Conservation (phyloP, 2,797 vertebrate species). For the Anguilla pacifica region DNA sequence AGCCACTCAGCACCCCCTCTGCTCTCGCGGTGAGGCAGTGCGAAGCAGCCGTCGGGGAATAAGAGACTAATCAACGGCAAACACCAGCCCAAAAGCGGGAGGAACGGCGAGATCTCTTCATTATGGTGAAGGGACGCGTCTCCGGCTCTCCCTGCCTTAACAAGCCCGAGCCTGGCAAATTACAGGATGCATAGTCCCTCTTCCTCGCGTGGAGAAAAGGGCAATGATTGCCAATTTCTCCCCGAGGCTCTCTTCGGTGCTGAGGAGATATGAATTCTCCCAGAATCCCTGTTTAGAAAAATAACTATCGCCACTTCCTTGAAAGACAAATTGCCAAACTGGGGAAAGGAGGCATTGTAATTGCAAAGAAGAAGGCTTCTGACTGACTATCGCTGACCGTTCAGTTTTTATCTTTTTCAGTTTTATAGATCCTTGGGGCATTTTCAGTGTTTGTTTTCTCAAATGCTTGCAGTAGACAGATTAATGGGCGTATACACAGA, state of each 20-base stretch:
- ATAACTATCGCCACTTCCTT: background rate
- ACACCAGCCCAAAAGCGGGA: background rate
- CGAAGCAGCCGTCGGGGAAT: background rate
- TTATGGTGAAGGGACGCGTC: background rate
- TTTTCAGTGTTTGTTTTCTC: background rate
- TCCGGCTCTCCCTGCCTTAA: background rate
- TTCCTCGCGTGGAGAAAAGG: background rate
- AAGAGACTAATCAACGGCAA: background rate
- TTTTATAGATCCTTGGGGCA: background rate
- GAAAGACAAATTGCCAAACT: background rate
- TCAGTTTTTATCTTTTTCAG: background rate
- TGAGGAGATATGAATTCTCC: background rate
- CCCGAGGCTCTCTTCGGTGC: background rate
- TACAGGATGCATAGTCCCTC: background rate
- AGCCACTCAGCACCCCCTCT: background rate
- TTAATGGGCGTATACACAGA: background rate
- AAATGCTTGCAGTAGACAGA: background rate
- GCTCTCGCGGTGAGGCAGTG: background rate
- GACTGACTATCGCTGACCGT: background rate
- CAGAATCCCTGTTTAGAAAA: background rate
- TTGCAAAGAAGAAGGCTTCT: background rate
- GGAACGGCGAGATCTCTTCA: background rate
- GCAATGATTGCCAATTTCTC: constrained; percentile 4
- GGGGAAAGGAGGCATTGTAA: background rate
- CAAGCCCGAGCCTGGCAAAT: background rate